A percentile compares a stretch with the other conserved stretches of the same genome.
phyloP scores from a whole-genome alignment of 2,797 vertebrate species.

The Staurois parvus region DNA sequence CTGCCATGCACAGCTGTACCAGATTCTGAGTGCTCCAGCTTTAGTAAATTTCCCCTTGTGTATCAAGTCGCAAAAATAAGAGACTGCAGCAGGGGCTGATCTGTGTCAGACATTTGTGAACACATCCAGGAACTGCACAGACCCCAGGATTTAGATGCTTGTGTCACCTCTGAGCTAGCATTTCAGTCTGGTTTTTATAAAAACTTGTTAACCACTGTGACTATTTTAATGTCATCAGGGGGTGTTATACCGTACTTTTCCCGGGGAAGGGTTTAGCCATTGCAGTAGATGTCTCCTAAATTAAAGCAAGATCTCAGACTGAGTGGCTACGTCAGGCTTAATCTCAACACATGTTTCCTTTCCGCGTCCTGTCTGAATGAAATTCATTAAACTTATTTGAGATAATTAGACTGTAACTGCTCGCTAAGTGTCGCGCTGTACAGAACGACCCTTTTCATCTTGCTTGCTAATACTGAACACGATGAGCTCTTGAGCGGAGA shows the following conservation, averaged over 20 bases:
- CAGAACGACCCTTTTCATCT: background rate
- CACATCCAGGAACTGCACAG: no score
- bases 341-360: background rate
- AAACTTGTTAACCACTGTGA: background rate
- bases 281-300: background rate
- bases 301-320: no score
- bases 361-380: background rate
- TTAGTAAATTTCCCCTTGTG: no score
- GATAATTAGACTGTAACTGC: background rate
- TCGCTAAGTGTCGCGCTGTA: background rate
- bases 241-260: no score
- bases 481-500: background rate
- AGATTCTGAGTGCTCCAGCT: no score
- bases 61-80: no score
- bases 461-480: background rate
- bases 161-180: background rate
- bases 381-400: background rate
- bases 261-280: no score
- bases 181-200: background rate
- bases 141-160: no score
- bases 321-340: background rate
- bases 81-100: no score
- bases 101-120: no score
- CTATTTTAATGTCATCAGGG: no score
- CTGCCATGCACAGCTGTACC: no score